These are phyloP conservation scores for Pagetopsis macropterus DNA, from an alignment of 2,797 vertebrate genomes.

Conservation along the genomic window DNA sequence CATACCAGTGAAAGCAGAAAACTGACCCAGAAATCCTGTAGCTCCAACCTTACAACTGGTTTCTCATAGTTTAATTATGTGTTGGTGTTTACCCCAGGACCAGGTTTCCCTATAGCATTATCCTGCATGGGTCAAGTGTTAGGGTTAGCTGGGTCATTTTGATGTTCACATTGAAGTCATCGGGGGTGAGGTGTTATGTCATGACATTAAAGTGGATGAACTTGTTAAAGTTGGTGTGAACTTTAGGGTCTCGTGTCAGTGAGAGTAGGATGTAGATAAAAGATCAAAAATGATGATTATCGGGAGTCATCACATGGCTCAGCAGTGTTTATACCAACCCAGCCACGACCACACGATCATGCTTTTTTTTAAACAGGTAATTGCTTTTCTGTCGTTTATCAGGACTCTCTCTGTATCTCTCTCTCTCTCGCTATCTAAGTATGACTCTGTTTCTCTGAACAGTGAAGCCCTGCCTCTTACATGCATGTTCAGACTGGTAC, in stretches of 20 bases:
- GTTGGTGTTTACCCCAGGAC: background rate
- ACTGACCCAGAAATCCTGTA: background rate
- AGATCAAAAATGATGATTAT: slow-evolving; percentile 42
- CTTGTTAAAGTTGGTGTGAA: background rate
- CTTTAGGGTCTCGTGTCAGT: background rate
- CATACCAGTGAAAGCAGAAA: background rate
- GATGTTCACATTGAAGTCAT: too few species aligned
- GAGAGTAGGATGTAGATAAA: slow-evolving; percentile 33
- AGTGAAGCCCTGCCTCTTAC: slow-evolving; percentile 16
- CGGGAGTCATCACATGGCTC: slow-evolving; percentile 68
- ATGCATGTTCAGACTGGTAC: background rate
- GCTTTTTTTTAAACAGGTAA: slow-evolving; percentile 29
- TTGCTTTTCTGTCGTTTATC: slow-evolving; percentile 17
- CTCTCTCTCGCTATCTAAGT: slow-evolving; percentile 39
- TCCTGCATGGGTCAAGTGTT: background rate
- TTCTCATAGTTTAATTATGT: background rate
- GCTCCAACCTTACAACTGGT: background rate
- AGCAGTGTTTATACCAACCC: slow-evolving; percentile 46
- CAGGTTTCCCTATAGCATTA: background rate
- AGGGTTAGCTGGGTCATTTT: slow-evolving; percentile 6
- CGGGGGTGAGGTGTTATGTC: background rate
- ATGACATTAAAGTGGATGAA: background rate
- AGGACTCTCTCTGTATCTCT: slow-evolving; percentile 9
- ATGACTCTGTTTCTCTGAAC: slow-evolving; percentile 40
- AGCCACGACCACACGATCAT: slow-evolving; percentile 56